Conservation (phyloP, 2,888 invertebrate species). For the Mycalesis mineus region DNA sequence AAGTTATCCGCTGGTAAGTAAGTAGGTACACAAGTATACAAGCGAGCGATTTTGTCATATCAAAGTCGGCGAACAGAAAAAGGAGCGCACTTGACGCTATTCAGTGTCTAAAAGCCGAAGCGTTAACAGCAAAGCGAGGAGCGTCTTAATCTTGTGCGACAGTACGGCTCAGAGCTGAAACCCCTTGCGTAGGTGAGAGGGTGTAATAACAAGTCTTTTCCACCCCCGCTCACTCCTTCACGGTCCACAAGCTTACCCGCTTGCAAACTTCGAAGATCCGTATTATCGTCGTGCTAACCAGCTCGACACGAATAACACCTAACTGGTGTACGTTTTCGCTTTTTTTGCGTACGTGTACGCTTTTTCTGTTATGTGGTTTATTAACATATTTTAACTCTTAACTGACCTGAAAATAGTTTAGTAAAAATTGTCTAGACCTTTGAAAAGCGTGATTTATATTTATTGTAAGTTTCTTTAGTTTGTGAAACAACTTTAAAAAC, state of each 20-base stretch:
- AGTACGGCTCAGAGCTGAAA: conserved; percentile 61
- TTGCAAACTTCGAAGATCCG: conserved; percentile 69
- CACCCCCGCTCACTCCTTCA: conserved; percentile 48
- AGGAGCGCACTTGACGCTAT: conserved; percentile 47
- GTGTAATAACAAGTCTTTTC: conserved; percentile 71
- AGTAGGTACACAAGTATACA: conserved; percentile 7
- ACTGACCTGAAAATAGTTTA: neutral
- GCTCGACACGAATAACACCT: conserved; percentile 63
- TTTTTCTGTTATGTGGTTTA: neutral
- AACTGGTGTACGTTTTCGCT: conserved; percentile 43
- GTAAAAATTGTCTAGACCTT: neutral
- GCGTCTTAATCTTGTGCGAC: conserved; percentile 73
- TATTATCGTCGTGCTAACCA: conserved; percentile 66
- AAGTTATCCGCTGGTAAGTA: neutral
- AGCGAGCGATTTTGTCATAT: conserved; percentile 37
- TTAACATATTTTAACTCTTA: neutral
- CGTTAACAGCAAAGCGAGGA: conserved; percentile 65
- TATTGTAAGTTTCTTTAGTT: too few relatives aligned
- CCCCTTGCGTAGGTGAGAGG: conserved; percentile 73
- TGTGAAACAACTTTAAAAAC: too few relatives aligned
- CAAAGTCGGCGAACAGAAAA: conserved; percentile 45
- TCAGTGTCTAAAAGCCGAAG: conserved; percentile 56
- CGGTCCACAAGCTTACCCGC: conserved; percentile 56
- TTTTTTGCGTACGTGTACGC: neutral
- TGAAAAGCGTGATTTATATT: too few relatives aligned